Percentiles rank a stretch among this genome's conserved stretches.
Evolutionary conservation across 2,888 invertebrate species (phyloP).

Genomic region (Leucophenga montana): DNA sequence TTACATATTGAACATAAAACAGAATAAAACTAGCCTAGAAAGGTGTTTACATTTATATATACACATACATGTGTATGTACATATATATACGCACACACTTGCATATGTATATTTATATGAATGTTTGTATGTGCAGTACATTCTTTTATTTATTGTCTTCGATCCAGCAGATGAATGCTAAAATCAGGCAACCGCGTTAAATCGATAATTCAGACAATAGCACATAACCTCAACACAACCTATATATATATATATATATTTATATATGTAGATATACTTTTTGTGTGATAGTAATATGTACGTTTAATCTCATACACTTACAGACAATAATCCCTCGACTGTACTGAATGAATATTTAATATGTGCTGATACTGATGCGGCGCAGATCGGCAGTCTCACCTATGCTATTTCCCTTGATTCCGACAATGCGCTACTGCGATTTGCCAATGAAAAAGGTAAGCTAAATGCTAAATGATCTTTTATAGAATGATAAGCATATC

Average conservation of each 20-base stretch:
- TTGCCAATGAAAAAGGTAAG: conserved; percentile 66
- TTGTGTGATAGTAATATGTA: neutral
- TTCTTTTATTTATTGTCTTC: neutral
- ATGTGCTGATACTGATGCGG: conserved; percentile 70
- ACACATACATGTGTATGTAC: no score
- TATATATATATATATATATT: neutral
- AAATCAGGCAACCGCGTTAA: neutral
- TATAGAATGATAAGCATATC: no score
- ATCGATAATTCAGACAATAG: neutral
- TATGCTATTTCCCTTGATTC: conserved; percentile 70
- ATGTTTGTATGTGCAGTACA: neutral
- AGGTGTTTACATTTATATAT: no score
- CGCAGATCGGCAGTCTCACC: conserved; percentile 67
- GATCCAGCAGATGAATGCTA: neutral
- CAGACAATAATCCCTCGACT: conserved; percentile 61
- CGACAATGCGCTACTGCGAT: conserved; percentile 70
- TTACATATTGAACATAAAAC: no score
- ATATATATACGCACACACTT: no score
- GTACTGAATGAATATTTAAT: conserved; percentile 70
- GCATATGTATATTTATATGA: no score
- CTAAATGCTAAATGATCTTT: neutral
- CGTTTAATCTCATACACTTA: conserved; percentile 10
- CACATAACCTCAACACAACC: neutral
- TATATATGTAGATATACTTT: neutral
- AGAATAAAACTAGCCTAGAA: no score